Conservation (phyloP, 2,888 invertebrate species). For the Tipula helvola region DNA sequence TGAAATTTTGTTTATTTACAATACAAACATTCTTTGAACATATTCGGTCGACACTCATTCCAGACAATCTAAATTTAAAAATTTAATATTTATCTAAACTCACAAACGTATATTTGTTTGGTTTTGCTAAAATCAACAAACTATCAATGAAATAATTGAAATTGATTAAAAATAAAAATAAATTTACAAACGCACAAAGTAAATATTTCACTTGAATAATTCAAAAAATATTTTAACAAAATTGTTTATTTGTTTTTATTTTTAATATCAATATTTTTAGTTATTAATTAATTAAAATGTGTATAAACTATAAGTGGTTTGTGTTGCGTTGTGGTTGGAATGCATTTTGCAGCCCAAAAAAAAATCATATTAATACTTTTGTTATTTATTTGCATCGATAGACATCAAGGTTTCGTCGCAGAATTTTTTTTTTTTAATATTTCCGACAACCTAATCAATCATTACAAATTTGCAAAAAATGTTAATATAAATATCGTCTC, state of each 20-base stretch:
- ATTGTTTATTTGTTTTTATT: neutral
- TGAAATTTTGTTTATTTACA: too few species aligned
- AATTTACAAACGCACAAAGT: neutral
- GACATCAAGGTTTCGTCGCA: neutral
- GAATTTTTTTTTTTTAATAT: neutral
- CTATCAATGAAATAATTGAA: neutral
- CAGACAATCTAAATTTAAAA: too few species aligned
- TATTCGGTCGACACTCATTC: too few species aligned
- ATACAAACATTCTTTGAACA: too few species aligned
- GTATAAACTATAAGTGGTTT: neutral
- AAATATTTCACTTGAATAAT: neutral
- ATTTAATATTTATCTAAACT: too few species aligned
- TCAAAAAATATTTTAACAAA: neutral
- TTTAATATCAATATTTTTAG: neutral
- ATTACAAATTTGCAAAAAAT: neutral
- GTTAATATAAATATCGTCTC: neutral
- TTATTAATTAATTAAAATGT: neutral
- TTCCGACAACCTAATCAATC: neutral
- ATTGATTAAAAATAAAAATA: neutral
- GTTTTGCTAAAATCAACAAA: neutral
- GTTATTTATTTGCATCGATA: neutral
- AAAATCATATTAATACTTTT: neutral
- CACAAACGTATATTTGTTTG: neutral
- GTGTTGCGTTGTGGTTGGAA: neutral
- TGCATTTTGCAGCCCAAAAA: neutral